Evolutionary conservation across 2,797 vertebrate species (phyloP).

Genomic region (Epinephelus coioides): DNA sequence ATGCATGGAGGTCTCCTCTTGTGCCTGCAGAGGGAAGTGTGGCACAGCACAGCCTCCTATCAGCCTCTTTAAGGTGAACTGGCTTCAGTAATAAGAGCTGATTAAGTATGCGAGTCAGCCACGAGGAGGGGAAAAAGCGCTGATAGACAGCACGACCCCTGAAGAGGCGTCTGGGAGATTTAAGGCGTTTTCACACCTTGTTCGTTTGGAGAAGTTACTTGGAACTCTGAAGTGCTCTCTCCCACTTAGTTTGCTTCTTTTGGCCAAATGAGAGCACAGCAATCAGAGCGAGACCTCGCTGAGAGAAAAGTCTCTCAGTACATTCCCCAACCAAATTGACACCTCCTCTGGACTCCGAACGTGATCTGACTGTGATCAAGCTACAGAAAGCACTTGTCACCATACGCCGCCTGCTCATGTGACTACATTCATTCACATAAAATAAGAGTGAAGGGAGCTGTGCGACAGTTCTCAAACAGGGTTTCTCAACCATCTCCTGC

Average conservation of each 20-base stretch:
- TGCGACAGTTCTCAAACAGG: not conserved
- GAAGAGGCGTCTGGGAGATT: conserved; percentile 61
- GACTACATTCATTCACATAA: not conserved
- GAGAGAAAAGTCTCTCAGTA: conserved; percentile 28
- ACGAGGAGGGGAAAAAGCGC: conserved; percentile 12
- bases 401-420: not conserved
- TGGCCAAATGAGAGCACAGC: conserved; percentile 47
- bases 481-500: not conserved
- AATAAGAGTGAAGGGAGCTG: not conserved
- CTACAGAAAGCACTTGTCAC: not conserved
- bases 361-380: conserved; percentile 33
- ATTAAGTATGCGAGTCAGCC: conserved; percentile 70
- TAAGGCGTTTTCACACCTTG: conserved; percentile 62
- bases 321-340: conserved; percentile 26
- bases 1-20: conserved; percentile 47
- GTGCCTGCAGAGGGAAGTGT: conserved; percentile 79
- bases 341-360: conserved; percentile 19
- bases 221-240: conserved; percentile 44
- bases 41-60: conserved; percentile 52
- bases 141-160: conserved; percentile 56
- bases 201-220: conserved; percentile 55
- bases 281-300: conserved; percentile 51
- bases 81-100: conserved; percentile 37
- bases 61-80: conserved; percentile 51
- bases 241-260: conserved; percentile 52